These are phyloP conservation scores for Zapus hudsonius DNA, from an alignment of 2,113 vertebrate genomes.

Conservation along the genomic window DNA sequence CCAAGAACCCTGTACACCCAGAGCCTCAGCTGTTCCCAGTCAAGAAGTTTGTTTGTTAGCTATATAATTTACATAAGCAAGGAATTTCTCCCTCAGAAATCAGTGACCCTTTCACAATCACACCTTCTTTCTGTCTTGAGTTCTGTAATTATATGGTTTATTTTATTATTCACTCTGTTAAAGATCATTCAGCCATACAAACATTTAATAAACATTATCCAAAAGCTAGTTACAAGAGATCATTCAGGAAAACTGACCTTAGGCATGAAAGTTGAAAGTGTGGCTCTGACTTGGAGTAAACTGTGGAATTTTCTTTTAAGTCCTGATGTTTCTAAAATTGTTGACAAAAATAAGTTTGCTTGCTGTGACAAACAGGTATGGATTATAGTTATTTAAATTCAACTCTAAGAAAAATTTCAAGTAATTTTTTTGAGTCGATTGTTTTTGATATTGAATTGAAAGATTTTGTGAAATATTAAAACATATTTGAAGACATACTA, in stretches of 20 bases:
- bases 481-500: neutral
- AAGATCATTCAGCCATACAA: neutral
- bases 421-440: neutral
- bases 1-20: no score
- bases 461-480: neutral
- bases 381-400: neutral
- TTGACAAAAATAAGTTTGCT: neutral
- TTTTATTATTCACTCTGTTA: neutral
- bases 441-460: constrained; percentile 26
- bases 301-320: neutral
- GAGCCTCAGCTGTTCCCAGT: no score
- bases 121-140: neutral
- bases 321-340: constrained; percentile 5
- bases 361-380: neutral
- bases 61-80: no score
- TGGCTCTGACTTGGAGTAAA: constrained; percentile 4
- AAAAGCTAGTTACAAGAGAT: neutral
- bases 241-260: neutral
- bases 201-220: neutral
- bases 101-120: neutral
- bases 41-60: no score
- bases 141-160: neutral
- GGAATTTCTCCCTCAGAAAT: no score
- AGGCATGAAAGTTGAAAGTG: neutral
- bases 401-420: constrained; percentile 8